A percentile compares a stretch with the other conserved stretches of the same genome.
phyloP scores from a whole-genome alignment of 2,888 invertebrate species.

The Cheilosia soror region DNA sequence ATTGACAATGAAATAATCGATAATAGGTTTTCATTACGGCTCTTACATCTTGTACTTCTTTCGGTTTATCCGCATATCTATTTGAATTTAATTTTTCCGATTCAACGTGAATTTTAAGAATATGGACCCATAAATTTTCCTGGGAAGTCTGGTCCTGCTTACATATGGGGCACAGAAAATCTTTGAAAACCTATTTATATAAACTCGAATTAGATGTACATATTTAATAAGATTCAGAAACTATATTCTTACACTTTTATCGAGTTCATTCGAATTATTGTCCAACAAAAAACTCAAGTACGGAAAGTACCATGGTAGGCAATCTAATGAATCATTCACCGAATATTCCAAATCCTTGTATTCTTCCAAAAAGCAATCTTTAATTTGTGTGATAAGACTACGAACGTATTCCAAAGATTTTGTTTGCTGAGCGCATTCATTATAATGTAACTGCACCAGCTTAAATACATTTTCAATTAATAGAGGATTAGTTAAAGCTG shows the following conservation, averaged over 20 bases:
- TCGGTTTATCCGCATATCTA: neutral
- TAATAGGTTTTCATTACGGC: neutral
- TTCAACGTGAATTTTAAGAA: slow-evolving; percentile 18
- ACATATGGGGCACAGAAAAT: slow-evolving; percentile 57
- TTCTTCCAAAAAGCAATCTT: slow-evolving; percentile 60
- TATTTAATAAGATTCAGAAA: neutral
- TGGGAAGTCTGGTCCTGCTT: slow-evolving; percentile 23
- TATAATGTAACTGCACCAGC: slow-evolving; percentile 42
- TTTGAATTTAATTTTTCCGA: neutral
- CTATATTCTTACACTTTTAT: slow-evolving; percentile 45
- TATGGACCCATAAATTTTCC: slow-evolving; percentile 51
- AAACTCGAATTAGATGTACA: neutral
- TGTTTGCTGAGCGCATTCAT: slow-evolving; percentile 38
- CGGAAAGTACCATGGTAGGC: slow-evolving; percentile 58
- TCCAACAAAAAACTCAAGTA: slow-evolving; percentile 54
- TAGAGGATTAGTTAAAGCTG: slow-evolving; percentile 23
- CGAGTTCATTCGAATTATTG: slow-evolving; percentile 44
- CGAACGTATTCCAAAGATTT: slow-evolving; percentile 54
- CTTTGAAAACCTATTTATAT: slow-evolving; percentile 49
- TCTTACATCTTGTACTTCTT: slow-evolving; percentile 17
- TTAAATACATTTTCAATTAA: slow-evolving; percentile 42
- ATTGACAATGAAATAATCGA: neutral
- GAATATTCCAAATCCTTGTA: slow-evolving; percentile 34
- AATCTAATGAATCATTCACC: slow-evolving; percentile 26
- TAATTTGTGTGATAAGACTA: slow-evolving; percentile 36